phyloP scores from a whole-genome alignment of 1,140 invertebrate genomes.

The Brevipalpus yothersi region DNA sequence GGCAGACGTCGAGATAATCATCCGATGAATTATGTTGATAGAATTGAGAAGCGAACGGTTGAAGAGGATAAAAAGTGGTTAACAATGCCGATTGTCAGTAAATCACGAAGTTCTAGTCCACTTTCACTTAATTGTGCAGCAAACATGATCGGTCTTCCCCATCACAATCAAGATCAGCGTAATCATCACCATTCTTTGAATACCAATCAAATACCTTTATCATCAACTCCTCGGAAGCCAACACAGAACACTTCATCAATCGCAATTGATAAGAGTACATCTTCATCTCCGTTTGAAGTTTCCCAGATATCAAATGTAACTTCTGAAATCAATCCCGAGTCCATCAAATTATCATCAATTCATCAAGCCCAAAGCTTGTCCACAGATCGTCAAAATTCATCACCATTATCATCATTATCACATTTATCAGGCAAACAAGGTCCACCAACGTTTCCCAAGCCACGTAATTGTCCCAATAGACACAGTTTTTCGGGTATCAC shows the following conservation, averaged over 20 bases:
- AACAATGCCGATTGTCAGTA: background rate
- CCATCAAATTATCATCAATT: no score
- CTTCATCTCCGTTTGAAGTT: no score
- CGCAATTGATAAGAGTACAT: no score
- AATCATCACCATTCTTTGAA: background rate
- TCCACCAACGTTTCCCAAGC: background rate
- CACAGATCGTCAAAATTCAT: background rate
- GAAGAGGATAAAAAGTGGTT: background rate
- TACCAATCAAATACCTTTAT: background rate
- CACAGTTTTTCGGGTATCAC: background rate
- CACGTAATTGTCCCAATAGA: background rate
- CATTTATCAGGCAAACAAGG: background rate
- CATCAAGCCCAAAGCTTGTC: background rate
- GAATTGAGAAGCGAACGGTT: background rate
- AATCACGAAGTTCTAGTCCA: background rate
- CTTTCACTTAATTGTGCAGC: background rate
- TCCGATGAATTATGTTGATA: slow-evolving; percentile 22
- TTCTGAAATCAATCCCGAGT: no score
- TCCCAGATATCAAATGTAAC: no score
- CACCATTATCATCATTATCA: background rate
- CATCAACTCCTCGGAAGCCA: background rate
- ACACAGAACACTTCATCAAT: background rate
- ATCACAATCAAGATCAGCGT: background rate
- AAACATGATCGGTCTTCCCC: background rate
- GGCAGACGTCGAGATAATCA: slow-evolving; percentile 47